These are phyloP conservation scores for Mormoops blainvillei DNA, from an alignment of 2,113 vertebrate genomes.

Conservation along the genomic window DNA sequence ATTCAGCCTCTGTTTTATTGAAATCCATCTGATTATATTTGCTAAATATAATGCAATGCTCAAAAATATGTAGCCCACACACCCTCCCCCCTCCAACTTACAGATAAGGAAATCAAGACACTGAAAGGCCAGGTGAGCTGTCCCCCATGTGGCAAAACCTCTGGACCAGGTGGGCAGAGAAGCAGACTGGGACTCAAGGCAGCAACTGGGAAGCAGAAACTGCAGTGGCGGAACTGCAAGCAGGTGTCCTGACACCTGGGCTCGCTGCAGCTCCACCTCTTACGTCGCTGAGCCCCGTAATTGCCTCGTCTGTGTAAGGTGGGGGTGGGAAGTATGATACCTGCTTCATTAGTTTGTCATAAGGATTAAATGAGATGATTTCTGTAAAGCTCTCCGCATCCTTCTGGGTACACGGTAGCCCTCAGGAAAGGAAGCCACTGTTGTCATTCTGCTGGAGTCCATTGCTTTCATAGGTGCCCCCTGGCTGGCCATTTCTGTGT, in stretches of 20 bases:
- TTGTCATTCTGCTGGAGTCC: accelerated
- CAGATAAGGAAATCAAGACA: not conserved
- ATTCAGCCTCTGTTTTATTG: not conserved
- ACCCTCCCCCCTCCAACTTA: not conserved
- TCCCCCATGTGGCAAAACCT: not conserved
- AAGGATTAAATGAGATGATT: not conserved
- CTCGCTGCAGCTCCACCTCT: not conserved
- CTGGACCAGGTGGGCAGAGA: not conserved
- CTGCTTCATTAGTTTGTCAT: not conserved
- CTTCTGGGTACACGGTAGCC: accelerated
- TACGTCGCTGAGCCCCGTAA: accelerated
- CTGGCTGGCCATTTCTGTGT: not conserved
- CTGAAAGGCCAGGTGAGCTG: not conserved
- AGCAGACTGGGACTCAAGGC: not conserved
- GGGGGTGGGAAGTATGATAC: too few relatives aligned
- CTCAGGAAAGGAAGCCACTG: accelerated
- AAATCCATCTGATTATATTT: not conserved
- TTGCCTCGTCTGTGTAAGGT: not conserved
- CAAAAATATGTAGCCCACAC: too few relatives aligned
- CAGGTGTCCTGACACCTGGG: accelerated
- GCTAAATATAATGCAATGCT: not conserved
- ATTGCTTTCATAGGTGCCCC: not conserved
- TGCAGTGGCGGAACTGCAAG: accelerated
- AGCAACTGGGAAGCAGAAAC: accelerated
- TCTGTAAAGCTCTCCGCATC: not conserved